Conservation (phyloP, 2,888 invertebrate species). For the Sinopyrophorus schimmeli region DNA sequence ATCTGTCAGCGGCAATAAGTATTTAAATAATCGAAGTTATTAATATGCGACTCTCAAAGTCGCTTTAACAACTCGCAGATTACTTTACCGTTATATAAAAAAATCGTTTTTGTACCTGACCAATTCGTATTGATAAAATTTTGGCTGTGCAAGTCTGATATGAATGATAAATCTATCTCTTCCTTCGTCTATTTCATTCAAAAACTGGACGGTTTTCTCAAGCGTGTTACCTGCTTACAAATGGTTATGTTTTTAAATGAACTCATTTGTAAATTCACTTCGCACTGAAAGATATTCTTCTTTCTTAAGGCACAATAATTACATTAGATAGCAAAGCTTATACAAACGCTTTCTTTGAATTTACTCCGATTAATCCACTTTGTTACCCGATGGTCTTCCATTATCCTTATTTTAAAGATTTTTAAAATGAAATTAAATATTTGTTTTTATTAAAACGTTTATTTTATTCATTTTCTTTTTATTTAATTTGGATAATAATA, state of each 20-base stretch:
- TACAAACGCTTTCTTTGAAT: conserved; percentile 40
- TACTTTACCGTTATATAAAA: too few relatives aligned
- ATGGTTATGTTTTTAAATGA: conserved; percentile 45
- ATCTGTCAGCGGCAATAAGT: too few relatives aligned
- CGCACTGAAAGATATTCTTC: conserved; percentile 29
- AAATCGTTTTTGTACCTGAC: conserved; percentile 8
- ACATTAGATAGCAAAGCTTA: conserved; percentile 42
- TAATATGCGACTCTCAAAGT: too few relatives aligned
- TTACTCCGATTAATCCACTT: conserved; percentile 34
- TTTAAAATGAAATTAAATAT: too few relatives aligned
- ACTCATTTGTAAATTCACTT: conserved; percentile 38
- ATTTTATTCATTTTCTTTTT: too few relatives aligned
- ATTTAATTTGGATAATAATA: too few relatives aligned
- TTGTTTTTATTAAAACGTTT: too few relatives aligned
- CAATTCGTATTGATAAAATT: conserved; percentile 16
- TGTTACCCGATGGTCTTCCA: conserved; percentile 26
- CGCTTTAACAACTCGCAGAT: conserved; percentile 2
- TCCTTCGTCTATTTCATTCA: conserved; percentile 25
- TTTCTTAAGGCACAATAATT: conserved; percentile 39
- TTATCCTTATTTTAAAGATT: conserved; percentile 14
- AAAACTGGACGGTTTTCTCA: conserved; percentile 33
- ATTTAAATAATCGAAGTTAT: too few relatives aligned
- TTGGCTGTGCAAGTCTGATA: conserved; percentile 14
- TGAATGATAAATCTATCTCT: conserved; percentile 29
- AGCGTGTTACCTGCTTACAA: conserved; percentile 41